phyloP scores from a whole-genome alignment of 2,797 vertebrate species.

The Phoebastria nigripes region DNA sequence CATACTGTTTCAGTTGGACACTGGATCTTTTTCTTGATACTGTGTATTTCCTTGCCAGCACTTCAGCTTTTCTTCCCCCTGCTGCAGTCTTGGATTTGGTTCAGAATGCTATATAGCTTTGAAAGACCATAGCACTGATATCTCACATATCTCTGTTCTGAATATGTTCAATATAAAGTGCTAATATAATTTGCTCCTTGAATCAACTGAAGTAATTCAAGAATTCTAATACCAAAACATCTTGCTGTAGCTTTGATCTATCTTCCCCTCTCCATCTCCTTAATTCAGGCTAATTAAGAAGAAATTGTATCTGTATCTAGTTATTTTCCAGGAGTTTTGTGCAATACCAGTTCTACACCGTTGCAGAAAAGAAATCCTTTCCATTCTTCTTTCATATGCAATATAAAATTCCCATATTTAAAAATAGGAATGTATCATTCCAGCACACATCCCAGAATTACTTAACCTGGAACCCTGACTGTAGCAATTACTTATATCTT shows the following conservation, averaged over 20 bases:
- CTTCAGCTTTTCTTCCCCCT: background rate
- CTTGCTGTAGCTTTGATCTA: background rate
- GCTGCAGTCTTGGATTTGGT: background rate
- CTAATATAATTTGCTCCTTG: background rate
- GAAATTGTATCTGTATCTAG: background rate
- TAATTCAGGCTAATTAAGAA: background rate
- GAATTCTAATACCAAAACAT: background rate
- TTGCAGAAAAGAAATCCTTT: background rate
- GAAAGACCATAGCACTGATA: background rate
- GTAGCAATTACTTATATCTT: background rate
- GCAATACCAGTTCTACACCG: background rate
- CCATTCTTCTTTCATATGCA: background rate
- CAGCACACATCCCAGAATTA: background rate
- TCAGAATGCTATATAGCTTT: background rate
- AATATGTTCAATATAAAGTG: background rate
- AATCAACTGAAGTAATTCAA: background rate
- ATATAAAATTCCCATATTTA: background rate
- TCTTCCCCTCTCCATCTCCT: background rate
- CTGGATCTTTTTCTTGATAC: background rate
- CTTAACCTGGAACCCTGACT: background rate
- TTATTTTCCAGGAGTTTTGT: background rate
- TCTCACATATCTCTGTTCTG: background rate
- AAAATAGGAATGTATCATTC: background rate
- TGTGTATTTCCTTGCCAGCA: background rate
- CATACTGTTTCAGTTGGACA: background rate